Percentiles rank a stretch among this genome's conserved stretches.
Conservation (phyloP, 2,888 invertebrate species). For the Aricia artaxerxes region DNA sequence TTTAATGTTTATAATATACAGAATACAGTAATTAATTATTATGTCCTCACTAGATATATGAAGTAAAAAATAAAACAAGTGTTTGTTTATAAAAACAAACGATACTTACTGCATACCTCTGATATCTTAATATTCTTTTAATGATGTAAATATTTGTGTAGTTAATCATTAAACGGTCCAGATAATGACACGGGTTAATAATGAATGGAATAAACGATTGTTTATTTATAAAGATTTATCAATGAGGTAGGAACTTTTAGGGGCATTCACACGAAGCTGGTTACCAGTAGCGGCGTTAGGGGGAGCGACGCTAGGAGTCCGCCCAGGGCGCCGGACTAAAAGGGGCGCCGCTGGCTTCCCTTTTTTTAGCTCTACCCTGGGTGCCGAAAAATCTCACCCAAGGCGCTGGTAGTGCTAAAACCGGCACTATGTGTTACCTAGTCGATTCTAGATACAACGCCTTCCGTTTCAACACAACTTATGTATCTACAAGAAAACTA, state of each 20-base stretch:
- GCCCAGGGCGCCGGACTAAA: no score
- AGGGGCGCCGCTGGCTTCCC: no score
- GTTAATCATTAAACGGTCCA: slow-evolving; percentile 3
- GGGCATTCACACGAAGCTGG: neutral
- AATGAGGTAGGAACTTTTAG: neutral
- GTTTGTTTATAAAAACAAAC: slow-evolving; percentile 1
- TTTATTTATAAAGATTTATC: neutral
- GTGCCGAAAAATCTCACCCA: no score
- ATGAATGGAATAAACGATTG: neutral
- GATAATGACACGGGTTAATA: neutral
- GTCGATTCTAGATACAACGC: no score
- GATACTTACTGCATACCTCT: neutral
- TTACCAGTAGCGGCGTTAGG: no score
- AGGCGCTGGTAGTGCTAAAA: no score
- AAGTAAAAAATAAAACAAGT: neutral
- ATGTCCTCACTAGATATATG: neutral
- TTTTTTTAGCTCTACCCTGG: no score
- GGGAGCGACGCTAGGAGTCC: no score
- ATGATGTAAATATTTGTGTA: slow-evolving; percentile 23
- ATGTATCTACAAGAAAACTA: no score
- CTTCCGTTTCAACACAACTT: no score
- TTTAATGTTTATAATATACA: neutral
- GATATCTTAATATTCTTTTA: slow-evolving; percentile 23
- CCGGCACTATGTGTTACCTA: no score
- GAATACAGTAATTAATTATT: neutral